Base-by-base conservation (phyloP, 2,113 vertebrate genomes). In the Peromyscus californicus region DNA sequence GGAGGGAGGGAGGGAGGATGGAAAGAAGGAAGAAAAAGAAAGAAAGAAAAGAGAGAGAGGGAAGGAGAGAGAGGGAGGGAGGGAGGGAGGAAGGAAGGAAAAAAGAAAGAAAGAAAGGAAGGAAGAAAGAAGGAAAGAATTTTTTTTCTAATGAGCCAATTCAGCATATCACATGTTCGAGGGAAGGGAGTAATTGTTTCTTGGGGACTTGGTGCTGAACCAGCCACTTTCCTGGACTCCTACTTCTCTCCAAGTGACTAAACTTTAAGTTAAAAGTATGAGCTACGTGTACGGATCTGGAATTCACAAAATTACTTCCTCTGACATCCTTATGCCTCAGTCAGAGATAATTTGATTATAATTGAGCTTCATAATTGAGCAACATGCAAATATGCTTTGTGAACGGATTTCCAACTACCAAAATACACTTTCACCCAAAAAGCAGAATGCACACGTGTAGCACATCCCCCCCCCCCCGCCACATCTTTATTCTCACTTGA, bases 301-400 rank as follows among this genome's bases (percentile, higher is more conserved):
- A 97, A 95, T 79, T 86, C 88, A 94, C 96, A 96, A 98, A 98
- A 98, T 98, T 97, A 75, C 92, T 98, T 98, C 95, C 96, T 96
- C 63, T 90, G 33, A n/a, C 65, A 80, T 92, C 96, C 88, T 97
- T 69, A 65, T 39, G 93, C 83, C 88, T 95, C 67, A 33, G 78
- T 79, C 92, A 51, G 95, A 96, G 96, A 91, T 98, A 98, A 96
- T 92, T 83, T 98, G 95, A 94, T 98, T 96, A 72, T 97, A 96
- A 94, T 69, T 74, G 92, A 95, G 90, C 24, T 95, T 98, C 96
- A 69, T 97, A 96, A 94, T 59, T 82, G 91, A 95, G 89, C 31
- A 72, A 84, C 75, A n/a, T 31, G 70, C 76, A 94, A 84, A 88
- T 51, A 88, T 9, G 33, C 29, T 29, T 70, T 91, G 78, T 7